Evolutionary conservation across 1,140 invertebrate species (phyloP).

Genomic region (Belonocnema kinseyi): DNA sequence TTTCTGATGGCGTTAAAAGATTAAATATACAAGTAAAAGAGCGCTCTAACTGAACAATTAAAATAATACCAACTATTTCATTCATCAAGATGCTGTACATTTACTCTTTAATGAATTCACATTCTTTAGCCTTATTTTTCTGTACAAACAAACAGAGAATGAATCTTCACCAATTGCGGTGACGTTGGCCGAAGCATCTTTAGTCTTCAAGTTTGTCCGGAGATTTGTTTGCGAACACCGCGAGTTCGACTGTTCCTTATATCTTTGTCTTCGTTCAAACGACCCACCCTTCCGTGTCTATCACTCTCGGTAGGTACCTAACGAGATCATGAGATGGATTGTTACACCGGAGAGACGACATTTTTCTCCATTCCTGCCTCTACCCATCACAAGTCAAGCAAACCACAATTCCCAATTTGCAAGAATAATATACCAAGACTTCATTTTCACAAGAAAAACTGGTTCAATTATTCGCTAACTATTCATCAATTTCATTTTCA

Average conservation of each 20-base stretch:
- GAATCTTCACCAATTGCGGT: conserved; percentile 29
- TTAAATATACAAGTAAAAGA: neutral
- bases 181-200: conserved; percentile 25
- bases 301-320: conserved; percentile 46
- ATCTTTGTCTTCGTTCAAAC: conserved; percentile 33
- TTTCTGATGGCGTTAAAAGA: no score
- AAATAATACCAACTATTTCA: neutral
- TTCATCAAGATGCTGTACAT: neutral
- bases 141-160: neutral
- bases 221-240: conserved; percentile 30
- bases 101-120: conserved; percentile 5
- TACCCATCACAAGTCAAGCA: conserved; percentile 3
- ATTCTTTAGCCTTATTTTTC: neutral
- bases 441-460: neutral
- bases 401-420: conserved; percentile 30
- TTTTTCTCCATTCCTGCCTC: conserved; percentile 29
- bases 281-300: conserved; percentile 36
- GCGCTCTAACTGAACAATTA: neutral
- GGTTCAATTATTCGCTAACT: neutral
- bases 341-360: conserved; percentile 49
- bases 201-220: conserved; percentile 17
- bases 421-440: neutral
- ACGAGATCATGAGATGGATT: conserved; percentile 60
- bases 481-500: neutral
- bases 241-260: conserved; percentile 20